Percentiles rank a stretch among this genome's conserved stretches.
Conservation (phyloP, 2,113 vertebrate species). For the Salminus brasiliensis region DNA sequence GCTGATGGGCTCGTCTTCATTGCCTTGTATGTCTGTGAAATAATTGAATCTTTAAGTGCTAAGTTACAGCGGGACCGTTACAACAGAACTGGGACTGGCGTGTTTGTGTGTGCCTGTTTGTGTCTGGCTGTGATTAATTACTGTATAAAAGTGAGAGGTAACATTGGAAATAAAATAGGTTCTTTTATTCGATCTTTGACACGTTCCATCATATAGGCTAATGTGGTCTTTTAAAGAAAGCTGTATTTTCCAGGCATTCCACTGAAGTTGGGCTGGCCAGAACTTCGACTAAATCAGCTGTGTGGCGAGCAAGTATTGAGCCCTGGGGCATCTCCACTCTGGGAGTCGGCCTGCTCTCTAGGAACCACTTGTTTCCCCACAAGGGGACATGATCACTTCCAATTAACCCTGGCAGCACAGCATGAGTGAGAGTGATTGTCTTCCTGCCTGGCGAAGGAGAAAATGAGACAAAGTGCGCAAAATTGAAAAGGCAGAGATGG, state of each 20-base stretch:
- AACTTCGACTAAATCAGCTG: slow-evolving; percentile 5
- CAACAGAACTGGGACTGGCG: neutral
- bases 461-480: slow-evolving; percentile 43
- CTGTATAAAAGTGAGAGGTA: neutral
- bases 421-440: slow-evolving; percentile 48
- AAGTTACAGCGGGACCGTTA: neutral
- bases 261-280: neutral
- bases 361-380: slow-evolving; percentile 28
- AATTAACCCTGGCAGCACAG: slow-evolving; percentile 54
- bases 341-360: slow-evolving; percentile 19
- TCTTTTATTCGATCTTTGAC: neutral
- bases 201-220: neutral
- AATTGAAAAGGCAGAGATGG: slow-evolving; percentile 48
- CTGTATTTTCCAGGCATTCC: neutral
- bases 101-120: neutral
- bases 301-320: neutral
- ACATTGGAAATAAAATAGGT: neutral
- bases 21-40: slow-evolving; percentile 24
- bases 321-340: slow-evolving; percentile 4
- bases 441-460: slow-evolving; percentile 38
- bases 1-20: neutral
- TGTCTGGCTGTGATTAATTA: neutral
- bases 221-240: neutral
- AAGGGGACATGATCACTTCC: slow-evolving; percentile 38
- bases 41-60: slow-evolving; percentile 2